phyloP scores from a whole-genome alignment of 2,113 vertebrate genomes.

The Ptyas mucosa region DNA sequence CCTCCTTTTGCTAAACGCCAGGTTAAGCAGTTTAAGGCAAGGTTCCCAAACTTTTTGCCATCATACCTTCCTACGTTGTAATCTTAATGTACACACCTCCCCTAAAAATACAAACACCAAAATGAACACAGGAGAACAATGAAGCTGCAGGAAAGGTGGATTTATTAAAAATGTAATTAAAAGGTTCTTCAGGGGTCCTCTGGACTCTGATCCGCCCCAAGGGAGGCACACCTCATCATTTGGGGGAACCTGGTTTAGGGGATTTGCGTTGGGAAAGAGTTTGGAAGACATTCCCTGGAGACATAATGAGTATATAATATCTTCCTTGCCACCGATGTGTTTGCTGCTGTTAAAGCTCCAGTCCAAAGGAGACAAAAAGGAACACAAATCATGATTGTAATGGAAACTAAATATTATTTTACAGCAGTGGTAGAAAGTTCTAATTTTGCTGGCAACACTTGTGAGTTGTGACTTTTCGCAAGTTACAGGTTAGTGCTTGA shows the following conservation, averaged over 20 bases:
- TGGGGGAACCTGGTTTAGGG: background rate
- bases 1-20: background rate
- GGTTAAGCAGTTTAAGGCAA: background rate
- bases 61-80: background rate
- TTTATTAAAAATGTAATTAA: background rate
- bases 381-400: background rate
- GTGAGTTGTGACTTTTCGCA: background rate
- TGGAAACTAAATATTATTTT: background rate
- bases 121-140: background rate
- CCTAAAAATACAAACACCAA: background rate
- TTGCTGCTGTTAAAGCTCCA: background rate
- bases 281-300: background rate
- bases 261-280: background rate
- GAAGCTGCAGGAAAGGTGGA: background rate
- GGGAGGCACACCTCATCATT: background rate
- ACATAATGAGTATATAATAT: background rate
- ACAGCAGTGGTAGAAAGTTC: background rate
- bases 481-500: background rate
- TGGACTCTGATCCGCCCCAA: background rate
- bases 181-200: background rate
- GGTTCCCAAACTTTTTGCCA: background rate
- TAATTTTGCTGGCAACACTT: background rate
- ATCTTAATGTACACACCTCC: background rate
- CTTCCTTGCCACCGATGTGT: background rate
- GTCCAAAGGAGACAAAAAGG: background rate